phyloP scores from a whole-genome alignment of 2,888 invertebrate genomes.

The Melangyna quadrimaculata region DNA sequence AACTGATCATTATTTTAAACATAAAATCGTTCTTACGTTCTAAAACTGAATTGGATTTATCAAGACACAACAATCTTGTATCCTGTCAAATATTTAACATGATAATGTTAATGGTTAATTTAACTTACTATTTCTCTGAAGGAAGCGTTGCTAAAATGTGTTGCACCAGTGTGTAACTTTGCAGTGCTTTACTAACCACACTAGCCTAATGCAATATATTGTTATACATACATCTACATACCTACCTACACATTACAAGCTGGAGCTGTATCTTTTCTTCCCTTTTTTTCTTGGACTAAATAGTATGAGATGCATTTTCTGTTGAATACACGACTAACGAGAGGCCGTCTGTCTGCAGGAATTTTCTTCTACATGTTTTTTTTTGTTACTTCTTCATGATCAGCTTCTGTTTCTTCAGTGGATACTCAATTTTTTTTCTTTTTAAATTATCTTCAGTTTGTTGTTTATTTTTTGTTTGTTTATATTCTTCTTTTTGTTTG shows the following conservation, averaged over 20 bases:
- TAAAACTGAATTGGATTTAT: no score
- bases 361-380: constrained; percentile 10
- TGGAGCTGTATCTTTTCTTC: background rate
- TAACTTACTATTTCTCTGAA: no score
- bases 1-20: no score
- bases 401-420: constrained; percentile 31
- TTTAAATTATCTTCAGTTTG: background rate
- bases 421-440: background rate
- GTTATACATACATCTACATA: background rate
- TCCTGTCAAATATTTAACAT: no score
- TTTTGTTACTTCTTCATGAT: constrained; percentile 32
- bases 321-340: constrained; percentile 43
- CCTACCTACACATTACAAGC: background rate
- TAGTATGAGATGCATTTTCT: constrained; percentile 38
- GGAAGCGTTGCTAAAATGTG: background rate
- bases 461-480: background rate
- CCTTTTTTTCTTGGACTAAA: background rate
- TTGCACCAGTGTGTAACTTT: background rate
- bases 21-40: no score
- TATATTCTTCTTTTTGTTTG: constrained; percentile 9
- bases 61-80: no score
- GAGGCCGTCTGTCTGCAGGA: constrained; percentile 18
- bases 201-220: background rate
- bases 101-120: no score
- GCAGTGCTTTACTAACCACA: background rate